A percentile compares a stretch with the other conserved stretches of the same genome.
These are phyloP conservation scores for Pseudeuparius sepicola DNA, from an alignment of 2,888 invertebrate species.

Conservation along the genomic window DNA sequence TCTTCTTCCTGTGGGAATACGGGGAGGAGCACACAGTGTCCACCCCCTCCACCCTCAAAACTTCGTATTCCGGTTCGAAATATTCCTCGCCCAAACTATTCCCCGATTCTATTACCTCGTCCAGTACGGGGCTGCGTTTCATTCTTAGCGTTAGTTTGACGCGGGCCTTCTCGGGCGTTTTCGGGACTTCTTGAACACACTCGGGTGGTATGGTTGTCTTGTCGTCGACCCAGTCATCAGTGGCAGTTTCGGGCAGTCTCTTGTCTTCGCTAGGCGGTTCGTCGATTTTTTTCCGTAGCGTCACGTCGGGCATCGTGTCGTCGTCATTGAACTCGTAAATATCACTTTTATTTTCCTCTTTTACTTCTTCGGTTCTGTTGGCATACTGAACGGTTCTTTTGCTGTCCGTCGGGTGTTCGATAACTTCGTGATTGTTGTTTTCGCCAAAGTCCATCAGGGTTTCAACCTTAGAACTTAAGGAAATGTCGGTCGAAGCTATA, in stretches of 20 bases:
- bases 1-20: slow-evolving; percentile 49
- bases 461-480: slow-evolving; percentile 18
- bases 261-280: slow-evolving; percentile 14
- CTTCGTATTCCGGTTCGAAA: slow-evolving; percentile 73
- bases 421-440: slow-evolving; percentile 14
- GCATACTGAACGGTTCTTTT: neutral
- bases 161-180: slow-evolving; percentile 38
- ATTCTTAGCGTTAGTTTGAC: slow-evolving; percentile 74
- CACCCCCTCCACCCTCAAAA: slow-evolving; percentile 73
- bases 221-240: slow-evolving; percentile 5
- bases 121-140: slow-evolving; percentile 77
- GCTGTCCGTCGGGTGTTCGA: neutral
- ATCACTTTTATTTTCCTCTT: slow-evolving; percentile 35
- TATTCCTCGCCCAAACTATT: slow-evolving; percentile 55
- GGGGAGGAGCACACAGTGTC: slow-evolving; percentile 34
- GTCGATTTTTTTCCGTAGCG: slow-evolving; percentile 22
- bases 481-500: slow-evolving; percentile 13
- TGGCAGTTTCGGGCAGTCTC: slow-evolving; percentile 17
- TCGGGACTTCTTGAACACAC: slow-evolving; percentile 28
- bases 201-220: slow-evolving; percentile 19
- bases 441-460: slow-evolving; percentile 28
- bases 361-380: slow-evolving; percentile 1
- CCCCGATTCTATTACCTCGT: slow-evolving; percentile 76
- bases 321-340: slow-evolving; percentile 37
- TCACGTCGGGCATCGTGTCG: slow-evolving; percentile 17